Evolutionary conservation across 1,140 invertebrate genomes (phyloP), one percentile per base, ranked within the genome.

Genomic region (Antheraea mylitta): DNA sequence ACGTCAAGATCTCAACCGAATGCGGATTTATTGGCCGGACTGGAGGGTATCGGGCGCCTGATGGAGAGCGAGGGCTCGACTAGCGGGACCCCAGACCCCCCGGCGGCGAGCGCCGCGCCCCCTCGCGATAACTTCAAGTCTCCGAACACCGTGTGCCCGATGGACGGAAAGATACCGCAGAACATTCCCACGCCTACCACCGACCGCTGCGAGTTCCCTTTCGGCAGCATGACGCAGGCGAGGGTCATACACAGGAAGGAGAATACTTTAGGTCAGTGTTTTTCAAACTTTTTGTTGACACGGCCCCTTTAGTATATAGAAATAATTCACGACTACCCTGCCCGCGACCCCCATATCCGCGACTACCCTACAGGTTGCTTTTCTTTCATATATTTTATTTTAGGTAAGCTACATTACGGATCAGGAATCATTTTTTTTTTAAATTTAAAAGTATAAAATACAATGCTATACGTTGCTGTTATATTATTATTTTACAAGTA

Each of bases 181-280:
- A 89, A 89, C 76, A 90, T 91, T 72, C 88, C 93, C 75, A 87
- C 89, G 18, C 83, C 92, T 62, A 82, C 93, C 19, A 75, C 92
- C 0, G 93, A 93, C 30, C 77, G 93, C 18, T 79, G 92, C 92
- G 91, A 95, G 78, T 98, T 96, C 90, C 97, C 97, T 18, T 98
- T 97, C 86, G 96, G 96, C 74, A 97, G 97, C 87, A 98, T 98
- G 97, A 97, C 96, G 65, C 97, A 98, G 82, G 97, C 97, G 64
- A 85, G 93, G 79, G 94, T 94, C 13, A 91, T 94, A 86, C 93
- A 94, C 68, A 86, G 93, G 37, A 93, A 94, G 77, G 93, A 92
- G 79, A 87, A 92, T 68, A 92, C 91, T 58, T 86, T 93, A 80
- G 93, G 93, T 81, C 82, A 89, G 79, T n/a, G 10, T 36, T n/a